Evolutionary conservation across 2,888 invertebrate genomes (phyloP), one percentile per base, ranked within the genome.

Genomic region (Papilio demoleus): DNA sequence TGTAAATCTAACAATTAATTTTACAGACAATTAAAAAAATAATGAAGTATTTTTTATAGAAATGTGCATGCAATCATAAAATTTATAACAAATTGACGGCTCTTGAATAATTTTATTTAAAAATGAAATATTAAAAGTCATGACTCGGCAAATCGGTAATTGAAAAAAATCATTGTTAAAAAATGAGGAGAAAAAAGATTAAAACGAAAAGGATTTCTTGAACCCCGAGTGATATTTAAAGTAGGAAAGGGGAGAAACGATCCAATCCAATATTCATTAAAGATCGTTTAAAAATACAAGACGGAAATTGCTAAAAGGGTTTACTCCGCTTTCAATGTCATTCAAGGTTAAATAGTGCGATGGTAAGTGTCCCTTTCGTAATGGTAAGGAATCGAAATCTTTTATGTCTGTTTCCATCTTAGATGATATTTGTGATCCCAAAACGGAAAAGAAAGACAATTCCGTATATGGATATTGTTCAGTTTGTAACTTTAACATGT

Each of bases 191-290:
- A n/a, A 19, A 34, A 38, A 27, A 58, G 45, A 63, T 63, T 63
- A 58, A 68, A 67, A 63, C 45, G 58, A 60, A 69, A 65, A 53
- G 53, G 65, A 65, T 64, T 65, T 61, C 24, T 36, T 40, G 42
- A 65, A 40, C 40, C 47, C 19, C 24, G 68, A 59, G 47, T 64
- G 69, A 69, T 65, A 65, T 65, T 65, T 67, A 38, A 72, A 70
- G 62, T 58, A 70, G 47, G 58, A 42, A 59, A 40, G 36, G 27
- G 66, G 53, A 22, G 60, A 63, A 31, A 19, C 72, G 70, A 74
- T 77, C 75, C 74, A 73, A 77, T 77, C 75, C 74, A 75, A 76
- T 77, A 73, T 75, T 71, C 72, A 70, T 74, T 76, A 76, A 74
- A 72, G 72, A 71, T 34, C 65, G 71, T 72, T 72, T 70, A 75